Evolutionary conservation across 2,113 vertebrate genomes (phyloP), one percentile per base, ranked within the genome.

Genomic region (Aythya baeri): DNA sequence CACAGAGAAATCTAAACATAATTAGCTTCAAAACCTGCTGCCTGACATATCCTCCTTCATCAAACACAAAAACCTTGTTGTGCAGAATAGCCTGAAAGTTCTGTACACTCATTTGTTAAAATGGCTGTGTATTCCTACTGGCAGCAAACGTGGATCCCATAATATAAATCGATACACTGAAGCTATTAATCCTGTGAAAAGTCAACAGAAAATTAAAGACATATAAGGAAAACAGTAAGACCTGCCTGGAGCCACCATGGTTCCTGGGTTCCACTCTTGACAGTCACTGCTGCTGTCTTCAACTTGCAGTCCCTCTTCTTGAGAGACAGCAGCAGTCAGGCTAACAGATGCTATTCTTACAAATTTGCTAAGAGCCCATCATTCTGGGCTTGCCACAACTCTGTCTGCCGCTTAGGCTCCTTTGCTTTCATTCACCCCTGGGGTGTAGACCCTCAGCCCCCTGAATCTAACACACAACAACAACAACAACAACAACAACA

Each of bases 201-300:
- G 58, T 70, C 54, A 86, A n/a, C 7, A 52, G 44, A 79, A 88
- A 75, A 68, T 17, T 65, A 76, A 89, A 78, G 31, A n/a, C 41
- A 41, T 67, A 67, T 7, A 91, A 81, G 36, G 46, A 88, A 88
- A 88, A 86, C 18, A 88, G 34, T 32, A 83, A 74, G 16, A 74
- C 2, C 0, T 27, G 15, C n/a, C 34, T 31, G 65, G 8, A 80
- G 59, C 21, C 18, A 55, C 4, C 0, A 1, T 16, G 7, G 88
- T 46, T 86, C 32, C 50, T 49, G 21, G 23, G 21, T 23, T 49
- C 84, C 68, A 84, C 36, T 31, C 62, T 36, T 36, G 52, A 41
- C 0, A 83, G 43, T 32, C 29, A 32, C 15, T 66, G 26, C 32
- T 66, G 49, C 32, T 86, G 46, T 34, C 22, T 43, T 49, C 17